Base-by-base conservation (phyloP, 2,888 invertebrate genomes). In the Serrognathus titanus region DNA sequence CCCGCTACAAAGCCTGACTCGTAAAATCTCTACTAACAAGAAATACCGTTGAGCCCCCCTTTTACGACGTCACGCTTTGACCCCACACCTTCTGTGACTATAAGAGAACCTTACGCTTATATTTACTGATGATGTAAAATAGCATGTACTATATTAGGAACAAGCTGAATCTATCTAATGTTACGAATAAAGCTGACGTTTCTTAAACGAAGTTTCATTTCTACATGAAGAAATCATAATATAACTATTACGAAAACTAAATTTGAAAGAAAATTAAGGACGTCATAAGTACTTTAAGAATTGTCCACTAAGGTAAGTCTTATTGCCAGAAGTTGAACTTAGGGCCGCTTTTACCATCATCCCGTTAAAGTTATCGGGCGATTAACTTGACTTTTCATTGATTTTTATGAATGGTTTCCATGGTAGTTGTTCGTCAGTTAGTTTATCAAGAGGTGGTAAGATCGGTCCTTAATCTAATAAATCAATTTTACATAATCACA, bases 91-190 rank as follows among this genome's bases (percentile, higher is more conserved):
- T 50, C 37, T 48, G 49, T 45, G 47, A 48, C 48, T 57, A 20
- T 45, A 40, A 51, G 51, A 46, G 10, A 70, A 73, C 69, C 72
- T 69, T 75, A 74, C 74, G 75, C 75, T 76, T 75, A 74, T 66
- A 69, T 71, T 65, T 64, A 67, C 48, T 70, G 66, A 69, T 64
- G 66, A 56, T 63, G 64, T 65, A 69, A 66, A 54, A 71, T 69
- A 68, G 67, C 56, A 61, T 65, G 62, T 64, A 67, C 66, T 66
- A 67, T 65, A 66, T 48, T 54, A 54, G 58, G 35, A 39, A 38
- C 12, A 58, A 48, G 67, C 68, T 70, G 68, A 69, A 72, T 54
- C 58, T 58, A 58, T 58, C 54, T 37, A 46, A 54, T 51, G 58
- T 58, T 58, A 53, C 41, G 48, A 54, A 58, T 57, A 57, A 57